Evolutionary conservation across 1,140 invertebrate species (phyloP), one percentile per base, ranked within the genome.

Genomic region (Aethina tumida): DNA sequence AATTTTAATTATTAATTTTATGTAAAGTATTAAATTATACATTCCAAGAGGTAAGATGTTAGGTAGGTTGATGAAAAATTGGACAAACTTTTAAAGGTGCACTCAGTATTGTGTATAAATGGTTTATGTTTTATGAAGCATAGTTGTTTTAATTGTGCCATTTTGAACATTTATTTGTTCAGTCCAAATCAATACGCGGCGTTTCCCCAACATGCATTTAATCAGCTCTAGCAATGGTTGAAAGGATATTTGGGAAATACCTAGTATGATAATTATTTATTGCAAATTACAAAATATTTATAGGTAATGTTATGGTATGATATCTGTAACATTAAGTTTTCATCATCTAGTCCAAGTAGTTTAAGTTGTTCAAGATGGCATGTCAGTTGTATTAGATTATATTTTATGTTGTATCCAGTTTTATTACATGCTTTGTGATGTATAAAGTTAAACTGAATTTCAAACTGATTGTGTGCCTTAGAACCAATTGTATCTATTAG

Each of bases 81-180:
- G n/a, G 20, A 30, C 35, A 20, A 35, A 33, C 35, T 45, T 29
- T 45, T 40, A 28, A 45, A 29, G 43, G 43, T 39, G 36, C 43
- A 45, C 43, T 35, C 28, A 17, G 30, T 34, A 31, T 15, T 13
- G 10, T 10, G 18, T 16, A 31, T 3, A 26, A 10, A 13, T 26
- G 24, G n/a, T 26, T 26, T 26, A 13, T 26, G 24, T 26, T 10
- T 26, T 26, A 10, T 26, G 24, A 4, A 26, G 37, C 37, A 29
- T 27, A 30, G 27, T 30, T 13, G 18, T 17, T 18, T 19, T 39
- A n/a, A 21, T 33, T 19, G 31, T 29, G 31, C 39, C 44, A 46
- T 46, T 46, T 46, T 46, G 44, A 46, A 46, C 44, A 45, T 10
- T n/a, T n/a, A n/a, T n/a, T n/a, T n/a, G n/a, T n/a, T n/a, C n/a